phyloP scores from a whole-genome alignment of 1,140 invertebrate species.

The Pseudomyrmex dendroicus region DNA sequence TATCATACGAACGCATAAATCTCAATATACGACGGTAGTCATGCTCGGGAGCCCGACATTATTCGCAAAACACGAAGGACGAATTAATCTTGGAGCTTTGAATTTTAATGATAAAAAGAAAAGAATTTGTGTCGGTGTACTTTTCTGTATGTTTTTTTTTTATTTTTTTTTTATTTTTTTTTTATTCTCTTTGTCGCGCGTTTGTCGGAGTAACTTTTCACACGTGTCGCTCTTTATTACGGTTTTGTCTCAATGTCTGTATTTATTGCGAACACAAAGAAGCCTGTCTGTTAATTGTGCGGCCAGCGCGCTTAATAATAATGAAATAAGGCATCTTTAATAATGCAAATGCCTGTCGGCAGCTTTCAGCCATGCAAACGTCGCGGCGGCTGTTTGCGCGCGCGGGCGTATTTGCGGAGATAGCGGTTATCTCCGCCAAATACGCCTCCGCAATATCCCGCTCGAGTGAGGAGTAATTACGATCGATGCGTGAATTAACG shows the following conservation, averaged over 20 bases:
- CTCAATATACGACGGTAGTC: not conserved
- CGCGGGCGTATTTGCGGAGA: conserved; percentile 42
- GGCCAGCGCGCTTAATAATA: not conserved
- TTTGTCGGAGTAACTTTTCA: no score
- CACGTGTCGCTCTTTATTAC: not conserved
- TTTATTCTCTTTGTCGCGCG: no score
- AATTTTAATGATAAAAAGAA: conserved; percentile 3
- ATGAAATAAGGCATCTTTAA: not conserved
- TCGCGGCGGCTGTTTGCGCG: conserved; percentile 25
- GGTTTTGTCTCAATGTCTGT: not conserved
- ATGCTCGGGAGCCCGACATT: conserved; percentile 4
- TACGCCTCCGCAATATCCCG: conserved; percentile 46
- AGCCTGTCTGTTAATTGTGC: not conserved
- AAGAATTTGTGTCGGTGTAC: not conserved
- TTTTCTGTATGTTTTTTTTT: not conserved
- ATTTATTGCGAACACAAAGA: conserved; percentile 1
- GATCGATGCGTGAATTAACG: conserved; percentile 47
- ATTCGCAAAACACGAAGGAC: not conserved
- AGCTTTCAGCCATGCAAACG: conserved; percentile 1
- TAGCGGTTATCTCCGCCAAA: conserved; percentile 55
- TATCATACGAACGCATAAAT: conserved; percentile 35
- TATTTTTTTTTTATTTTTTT: not conserved
- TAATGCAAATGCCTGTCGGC: not conserved
- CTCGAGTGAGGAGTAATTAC: conserved; percentile 41
- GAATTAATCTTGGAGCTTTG: conserved; percentile 9